Conservation (phyloP, 1,140 invertebrate genomes). For the Drosophila orosa region DNA sequence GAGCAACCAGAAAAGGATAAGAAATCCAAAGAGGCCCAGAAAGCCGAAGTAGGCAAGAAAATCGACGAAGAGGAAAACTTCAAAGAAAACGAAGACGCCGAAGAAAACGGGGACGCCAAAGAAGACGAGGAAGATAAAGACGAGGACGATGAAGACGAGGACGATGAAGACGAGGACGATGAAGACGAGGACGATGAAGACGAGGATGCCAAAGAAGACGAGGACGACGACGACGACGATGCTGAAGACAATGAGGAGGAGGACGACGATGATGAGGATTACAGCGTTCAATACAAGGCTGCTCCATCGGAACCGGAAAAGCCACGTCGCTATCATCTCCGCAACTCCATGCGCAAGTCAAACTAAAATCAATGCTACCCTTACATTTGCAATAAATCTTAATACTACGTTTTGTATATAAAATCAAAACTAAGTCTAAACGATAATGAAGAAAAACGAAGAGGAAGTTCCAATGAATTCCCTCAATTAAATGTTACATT, state of each 20-base stretch:
- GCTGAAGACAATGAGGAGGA: not conserved
- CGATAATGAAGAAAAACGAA: no score
- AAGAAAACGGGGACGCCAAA: not conserved
- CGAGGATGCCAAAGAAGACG: not conserved
- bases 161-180: not conserved
- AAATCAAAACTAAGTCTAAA: not conserved
- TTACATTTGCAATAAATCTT: no score
- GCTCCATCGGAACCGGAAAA: constrained; percentile 6
- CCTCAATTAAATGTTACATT: not conserved
- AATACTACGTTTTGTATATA: not conserved
- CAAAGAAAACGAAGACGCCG: not conserved
- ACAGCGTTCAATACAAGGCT: constrained; percentile 15
- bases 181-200: not conserved
- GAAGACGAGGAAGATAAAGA: constrained; percentile 4
- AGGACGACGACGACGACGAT: not conserved
- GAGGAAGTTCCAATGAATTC: not conserved
- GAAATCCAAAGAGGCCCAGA: not conserved
- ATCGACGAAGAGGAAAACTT: not conserved
- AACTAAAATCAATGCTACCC: not conserved
- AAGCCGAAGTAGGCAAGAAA: not conserved
- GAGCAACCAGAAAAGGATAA: not conserved
- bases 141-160: not conserved
- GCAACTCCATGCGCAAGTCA: constrained; percentile 38
- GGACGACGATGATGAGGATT: constrained; percentile 42
- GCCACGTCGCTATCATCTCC: constrained; percentile 57